A percentile compares a stretch with the other conserved stretches of the same genome.
Evolutionary conservation across 2,113 vertebrate genomes (phyloP).

Genomic region (Oceanites oceanicus): DNA sequence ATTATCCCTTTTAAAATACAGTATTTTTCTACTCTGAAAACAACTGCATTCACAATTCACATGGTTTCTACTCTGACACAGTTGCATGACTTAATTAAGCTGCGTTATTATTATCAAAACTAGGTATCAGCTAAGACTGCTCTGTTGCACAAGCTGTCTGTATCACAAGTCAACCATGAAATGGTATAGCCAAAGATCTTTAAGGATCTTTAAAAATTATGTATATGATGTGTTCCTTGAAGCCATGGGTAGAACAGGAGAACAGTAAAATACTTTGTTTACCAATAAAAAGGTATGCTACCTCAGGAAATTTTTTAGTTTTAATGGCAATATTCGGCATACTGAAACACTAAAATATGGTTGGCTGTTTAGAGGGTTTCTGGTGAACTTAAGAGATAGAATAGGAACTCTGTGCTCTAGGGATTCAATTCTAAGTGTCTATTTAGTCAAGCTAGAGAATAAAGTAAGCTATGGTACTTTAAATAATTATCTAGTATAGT

Average conservation of each 20-base stretch:
- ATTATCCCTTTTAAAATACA: background rate
- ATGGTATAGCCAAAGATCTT: background rate
- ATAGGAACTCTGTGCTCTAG: background rate
- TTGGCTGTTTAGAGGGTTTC: background rate
- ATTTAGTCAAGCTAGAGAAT: background rate
- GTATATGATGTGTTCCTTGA: background rate
- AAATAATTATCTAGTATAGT: background rate
- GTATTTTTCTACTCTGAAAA: background rate
- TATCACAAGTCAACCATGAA: background rate
- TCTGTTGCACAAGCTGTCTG: background rate
- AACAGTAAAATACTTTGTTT: background rate
- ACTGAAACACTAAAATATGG: background rate
- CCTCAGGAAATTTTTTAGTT: background rate
- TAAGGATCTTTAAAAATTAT: background rate
- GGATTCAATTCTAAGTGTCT: background rate
- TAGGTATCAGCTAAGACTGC: background rate
- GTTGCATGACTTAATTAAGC: background rate
- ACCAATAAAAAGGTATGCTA: background rate
- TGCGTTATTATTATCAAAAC: background rate
- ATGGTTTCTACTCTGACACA: background rate
- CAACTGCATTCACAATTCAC: background rate
- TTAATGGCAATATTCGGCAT: background rate
- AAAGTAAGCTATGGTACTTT: background rate
- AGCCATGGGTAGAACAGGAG: background rate
- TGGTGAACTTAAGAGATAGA: background rate